These are phyloP conservation scores for Telmatherina bonti DNA, from an alignment of 2,797 vertebrate genomes.

Conservation along the genomic window DNA sequence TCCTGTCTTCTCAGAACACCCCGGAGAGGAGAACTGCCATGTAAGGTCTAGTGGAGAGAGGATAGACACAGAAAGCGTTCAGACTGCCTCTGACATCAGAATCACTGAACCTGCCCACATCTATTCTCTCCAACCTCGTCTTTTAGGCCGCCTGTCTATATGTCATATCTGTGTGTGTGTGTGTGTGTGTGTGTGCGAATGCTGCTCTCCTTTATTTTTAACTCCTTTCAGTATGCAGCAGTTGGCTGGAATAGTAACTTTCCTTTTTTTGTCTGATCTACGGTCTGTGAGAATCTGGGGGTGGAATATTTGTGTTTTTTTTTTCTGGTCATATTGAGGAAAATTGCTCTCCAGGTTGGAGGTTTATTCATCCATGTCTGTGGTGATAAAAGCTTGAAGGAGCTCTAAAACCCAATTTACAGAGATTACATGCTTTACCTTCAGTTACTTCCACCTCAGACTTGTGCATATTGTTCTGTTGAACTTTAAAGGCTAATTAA, in stretches of 20 bases:
- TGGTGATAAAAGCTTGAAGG: conserved; percentile 21
- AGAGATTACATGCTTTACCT: conserved; percentile 4
- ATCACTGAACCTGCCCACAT: conserved; percentile 81
- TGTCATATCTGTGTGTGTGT: conserved; percentile 36
- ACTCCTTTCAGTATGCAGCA: conserved; percentile 53
- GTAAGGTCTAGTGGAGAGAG: conserved; percentile 82
- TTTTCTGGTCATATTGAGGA: conserved; percentile 23
- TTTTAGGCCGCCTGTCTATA: conserved; percentile 63
- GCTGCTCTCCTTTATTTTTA: conserved; percentile 20
- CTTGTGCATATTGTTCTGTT: background rate
- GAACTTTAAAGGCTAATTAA: conserved; percentile 4
- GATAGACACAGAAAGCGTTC: conserved; percentile 74
- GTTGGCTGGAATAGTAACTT: conserved; percentile 65
- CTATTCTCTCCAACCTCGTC: conserved; percentile 75
- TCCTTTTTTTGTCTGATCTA: conserved; percentile 30
- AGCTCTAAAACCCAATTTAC: conserved; percentile 2
- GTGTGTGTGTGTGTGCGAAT: conserved; percentile 40
- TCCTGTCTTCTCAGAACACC: conserved; percentile 77
- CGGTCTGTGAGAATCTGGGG: conserved; percentile 30
- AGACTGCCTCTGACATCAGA: conserved; percentile 75
- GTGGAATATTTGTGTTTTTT: conserved; percentile 29
- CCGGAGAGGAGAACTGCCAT: conserved; percentile 79
- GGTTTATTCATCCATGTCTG: conserved; percentile 27
- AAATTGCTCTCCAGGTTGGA: conserved; percentile 31
- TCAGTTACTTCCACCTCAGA: background rate